A percentile compares a stretch with the other conserved stretches of the same genome.
phyloP scores from a whole-genome alignment of 2,888 invertebrate genomes.

The Odontocolon sp. region DNA sequence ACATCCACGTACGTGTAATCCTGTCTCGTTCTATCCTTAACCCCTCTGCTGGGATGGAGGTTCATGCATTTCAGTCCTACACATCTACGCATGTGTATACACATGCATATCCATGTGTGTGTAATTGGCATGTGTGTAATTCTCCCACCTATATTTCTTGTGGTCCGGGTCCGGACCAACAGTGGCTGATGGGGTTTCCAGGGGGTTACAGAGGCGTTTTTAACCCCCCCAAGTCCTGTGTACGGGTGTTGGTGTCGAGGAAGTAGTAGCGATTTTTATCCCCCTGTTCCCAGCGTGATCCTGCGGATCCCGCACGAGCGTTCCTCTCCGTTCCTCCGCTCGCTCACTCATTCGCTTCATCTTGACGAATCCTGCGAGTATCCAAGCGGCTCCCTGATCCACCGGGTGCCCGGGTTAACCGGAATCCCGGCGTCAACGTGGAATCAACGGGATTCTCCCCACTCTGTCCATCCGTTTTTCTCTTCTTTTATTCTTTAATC shows the following conservation, averaged over 20 bases:
- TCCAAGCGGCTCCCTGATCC: conserved; percentile 49
- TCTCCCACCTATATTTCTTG: conserved; percentile 51
- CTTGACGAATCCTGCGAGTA: no score
- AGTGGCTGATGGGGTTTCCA: not conserved
- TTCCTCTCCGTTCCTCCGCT: conserved; percentile 72
- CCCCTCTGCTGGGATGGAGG: conserved; percentile 33
- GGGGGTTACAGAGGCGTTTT: conserved; percentile 29
- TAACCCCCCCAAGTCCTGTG: not conserved
- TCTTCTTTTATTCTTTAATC: conserved; percentile 5
- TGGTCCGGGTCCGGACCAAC: conserved; percentile 59
- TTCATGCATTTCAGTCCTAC: conserved; percentile 35
- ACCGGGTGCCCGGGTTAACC: no score
- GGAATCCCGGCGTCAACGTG: no score
- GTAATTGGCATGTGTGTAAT: no score
- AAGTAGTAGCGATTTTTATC: conserved; percentile 55
- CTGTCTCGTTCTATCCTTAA: not conserved
- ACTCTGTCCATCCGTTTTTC: no score
- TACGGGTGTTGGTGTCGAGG: conserved; percentile 36
- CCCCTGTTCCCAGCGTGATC: conserved; percentile 53
- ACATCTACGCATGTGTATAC: not conserved
- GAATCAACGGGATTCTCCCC: no score
- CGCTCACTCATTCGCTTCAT: conserved; percentile 47
- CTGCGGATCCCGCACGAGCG: no score
- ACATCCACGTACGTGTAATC: not conserved
- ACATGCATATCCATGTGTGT: not conserved